Evolutionary conservation across 2,888 invertebrate species (phyloP), one percentile per base, ranked within the genome.

Genomic region (Cremastinae sp.): DNA sequence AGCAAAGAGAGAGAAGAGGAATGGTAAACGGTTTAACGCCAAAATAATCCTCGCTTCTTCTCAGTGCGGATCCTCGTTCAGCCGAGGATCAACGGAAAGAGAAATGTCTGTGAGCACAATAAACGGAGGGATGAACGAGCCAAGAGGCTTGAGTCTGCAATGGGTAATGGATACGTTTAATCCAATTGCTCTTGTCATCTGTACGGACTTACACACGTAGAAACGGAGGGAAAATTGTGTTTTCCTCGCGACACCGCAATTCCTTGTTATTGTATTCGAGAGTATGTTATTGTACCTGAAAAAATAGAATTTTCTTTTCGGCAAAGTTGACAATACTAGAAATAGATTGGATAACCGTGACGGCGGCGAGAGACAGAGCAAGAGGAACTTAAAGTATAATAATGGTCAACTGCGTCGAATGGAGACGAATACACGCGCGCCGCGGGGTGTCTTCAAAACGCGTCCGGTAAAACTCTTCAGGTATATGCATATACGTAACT

Each of bases 111-210:
- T 16, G 43, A n/a, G 53, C 20, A 74, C 68, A 71, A 77, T 58
- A 62, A 69, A 28, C 45, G 37, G 64, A 79, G 73, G 74, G 78
- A 75, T 70, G 76, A 78, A 69, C 58, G 80, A 74, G 74, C 61
- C 65, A 80, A 64, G 73, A 51, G 59, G 59, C 66, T 62, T 68
- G 58, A 75, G 65, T 68, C 66, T 76, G 87, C 87, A 86, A 88
- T 86, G 79, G 75, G 88, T 89, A 89, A 89, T 88, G 82, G 88
- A 89, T 89, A 89, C 84, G 79, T 89, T 87, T 89, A 89, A 89
- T 89, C 88, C 89, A 89, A 89, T 89, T 89, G 87, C 82, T 82
- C 73, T 75, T 74, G 74, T 68, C 68, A 35, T 43, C 28, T 5
- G 28, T n/a, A n/a, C n/a, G n/a, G n/a, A n/a, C n/a, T n/a, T n/a